Conservation (phyloP, 2,888 invertebrate species). For the Hartigia nigra region DNA sequence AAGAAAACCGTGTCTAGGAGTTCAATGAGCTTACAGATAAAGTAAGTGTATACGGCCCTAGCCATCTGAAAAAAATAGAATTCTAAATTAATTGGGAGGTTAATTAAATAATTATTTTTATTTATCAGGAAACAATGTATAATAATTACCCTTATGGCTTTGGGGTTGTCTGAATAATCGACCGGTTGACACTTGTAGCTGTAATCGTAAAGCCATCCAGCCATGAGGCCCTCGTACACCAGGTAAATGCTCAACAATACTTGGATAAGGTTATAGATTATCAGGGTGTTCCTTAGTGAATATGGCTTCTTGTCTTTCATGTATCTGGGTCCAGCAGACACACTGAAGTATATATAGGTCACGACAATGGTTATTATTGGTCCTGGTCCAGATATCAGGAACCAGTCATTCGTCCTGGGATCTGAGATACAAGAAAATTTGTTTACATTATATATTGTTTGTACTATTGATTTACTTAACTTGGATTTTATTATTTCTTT, state of each 20-base stretch:
- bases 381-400: constrained; percentile 76
- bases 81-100: not conserved
- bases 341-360: constrained; percentile 77
- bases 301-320: constrained; percentile 90
- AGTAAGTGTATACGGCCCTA: constrained; percentile 71
- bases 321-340: constrained; percentile 82
- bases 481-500: constrained; percentile 15
- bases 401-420: constrained; percentile 78
- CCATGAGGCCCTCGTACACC: constrained; percentile 71
- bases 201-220: constrained; percentile 70
- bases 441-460: not conserved
- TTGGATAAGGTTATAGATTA: constrained; percentile 90
- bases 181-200: constrained; percentile 80
- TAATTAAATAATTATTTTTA: not conserved
- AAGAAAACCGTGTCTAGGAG: constrained; percentile 88
- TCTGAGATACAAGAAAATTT: constrained; percentile 66
- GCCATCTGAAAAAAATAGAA: constrained; percentile 59
- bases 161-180: constrained; percentile 72
- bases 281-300: constrained; percentile 79
- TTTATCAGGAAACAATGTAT: not conserved
- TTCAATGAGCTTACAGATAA: constrained; percentile 82
- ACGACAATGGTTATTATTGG: constrained; percentile 75
- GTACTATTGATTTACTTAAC: not conserved
- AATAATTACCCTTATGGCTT: constrained; percentile 72
- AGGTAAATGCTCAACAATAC: constrained; percentile 83